Conservation (phyloP, 2,888 invertebrate species). For the Allygus modestus region DNA sequence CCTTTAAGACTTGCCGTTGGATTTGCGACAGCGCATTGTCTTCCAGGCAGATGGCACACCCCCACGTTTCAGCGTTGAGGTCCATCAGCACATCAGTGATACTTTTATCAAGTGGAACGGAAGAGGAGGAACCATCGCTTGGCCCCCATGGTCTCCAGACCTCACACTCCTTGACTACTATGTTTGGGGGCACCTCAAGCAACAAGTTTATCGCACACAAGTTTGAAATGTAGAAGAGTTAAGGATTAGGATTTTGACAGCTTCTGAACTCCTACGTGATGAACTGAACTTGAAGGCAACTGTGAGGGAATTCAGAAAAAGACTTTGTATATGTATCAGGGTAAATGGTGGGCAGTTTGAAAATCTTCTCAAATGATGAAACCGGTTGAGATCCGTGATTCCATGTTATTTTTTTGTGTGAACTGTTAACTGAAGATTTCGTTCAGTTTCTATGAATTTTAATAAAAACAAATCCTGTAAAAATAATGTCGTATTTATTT, state of each 20-base stretch:
- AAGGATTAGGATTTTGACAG: neutral
- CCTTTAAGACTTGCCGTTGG: slow-evolving; percentile 19
- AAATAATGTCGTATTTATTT: neutral
- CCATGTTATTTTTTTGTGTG: neutral
- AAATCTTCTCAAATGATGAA: slow-evolving; percentile 17
- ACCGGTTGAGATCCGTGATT: neutral
- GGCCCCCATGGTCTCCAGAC: slow-evolving; percentile 5
- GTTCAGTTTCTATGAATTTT: no score
- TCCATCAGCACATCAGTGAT: no score
- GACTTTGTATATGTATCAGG: neutral
- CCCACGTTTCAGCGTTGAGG: no score
- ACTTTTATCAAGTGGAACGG: no score
- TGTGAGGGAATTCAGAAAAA: slow-evolving; percentile 11
- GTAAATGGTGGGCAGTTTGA: no score
- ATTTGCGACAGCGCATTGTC: slow-evolving; percentile 9
- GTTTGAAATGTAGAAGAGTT: neutral
- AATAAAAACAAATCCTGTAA: no score
- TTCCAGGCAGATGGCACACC: no score
- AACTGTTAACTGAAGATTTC: no score
- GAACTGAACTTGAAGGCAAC: neutral
- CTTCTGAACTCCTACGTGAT: neutral
- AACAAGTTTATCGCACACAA: slow-evolving; percentile 11
- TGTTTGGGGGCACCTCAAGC: slow-evolving; percentile 13
- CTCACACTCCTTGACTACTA: slow-evolving; percentile 20
- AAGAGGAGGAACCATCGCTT: neutral